Evolutionary conservation across 2,797 vertebrate genomes (phyloP).

Genomic region (Cirrhinus molitorella): DNA sequence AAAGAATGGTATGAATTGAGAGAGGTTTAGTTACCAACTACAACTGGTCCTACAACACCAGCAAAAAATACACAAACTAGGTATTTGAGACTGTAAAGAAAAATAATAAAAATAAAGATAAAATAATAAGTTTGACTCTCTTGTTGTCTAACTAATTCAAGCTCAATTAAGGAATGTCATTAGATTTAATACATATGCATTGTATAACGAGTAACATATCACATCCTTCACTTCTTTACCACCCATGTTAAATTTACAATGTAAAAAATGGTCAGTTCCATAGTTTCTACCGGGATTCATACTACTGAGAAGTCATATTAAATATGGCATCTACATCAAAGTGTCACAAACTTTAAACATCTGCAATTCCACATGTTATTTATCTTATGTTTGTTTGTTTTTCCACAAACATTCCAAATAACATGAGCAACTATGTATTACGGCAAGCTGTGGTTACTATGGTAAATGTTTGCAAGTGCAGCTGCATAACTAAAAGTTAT

Average conservation of each 20-base stretch:
- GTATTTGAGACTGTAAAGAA: not conserved
- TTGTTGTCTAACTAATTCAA: not conserved
- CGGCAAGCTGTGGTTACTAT: too few species aligned
- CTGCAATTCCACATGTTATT: not conserved
- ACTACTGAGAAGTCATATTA: not conserved
- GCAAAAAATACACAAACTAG: not conserved
- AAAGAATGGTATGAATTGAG: constrained; percentile 8
- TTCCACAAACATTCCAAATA: not conserved
- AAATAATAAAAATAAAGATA: not conserved
- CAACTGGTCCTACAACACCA: not conserved
- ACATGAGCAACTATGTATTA: too few species aligned
- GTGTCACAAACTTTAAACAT: not conserved
- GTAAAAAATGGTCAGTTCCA: not conserved
- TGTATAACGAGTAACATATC: too few species aligned
- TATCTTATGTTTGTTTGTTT: not conserved
- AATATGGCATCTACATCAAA: not conserved
- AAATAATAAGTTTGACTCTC: not conserved
- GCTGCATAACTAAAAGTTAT: not conserved
- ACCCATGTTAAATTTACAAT: too few species aligned
- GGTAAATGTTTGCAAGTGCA: too few species aligned
- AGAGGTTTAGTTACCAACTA: not conserved
- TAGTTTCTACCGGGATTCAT: not conserved
- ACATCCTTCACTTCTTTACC: not conserved
- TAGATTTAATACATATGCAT: not conserved
- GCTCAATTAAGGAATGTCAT: not conserved